Evolutionary conservation across 1,140 invertebrate species (phyloP), one percentile per base, ranked within the genome.

Genomic region (Notospermus geniculatus): DNA sequence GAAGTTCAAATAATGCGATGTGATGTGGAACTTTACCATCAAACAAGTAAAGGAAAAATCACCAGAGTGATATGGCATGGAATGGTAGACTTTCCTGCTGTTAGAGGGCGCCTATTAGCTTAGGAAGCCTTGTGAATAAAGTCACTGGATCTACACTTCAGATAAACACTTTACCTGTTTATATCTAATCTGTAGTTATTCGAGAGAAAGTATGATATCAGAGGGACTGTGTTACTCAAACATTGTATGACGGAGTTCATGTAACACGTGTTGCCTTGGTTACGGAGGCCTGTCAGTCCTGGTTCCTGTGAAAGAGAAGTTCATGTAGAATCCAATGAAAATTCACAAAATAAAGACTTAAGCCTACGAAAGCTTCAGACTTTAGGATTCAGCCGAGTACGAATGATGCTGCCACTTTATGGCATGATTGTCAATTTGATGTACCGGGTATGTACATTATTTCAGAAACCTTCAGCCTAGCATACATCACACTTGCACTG

Each of bases 241-340:
- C 90, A 84, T 86, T 73, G 88, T 83, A 81, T 85, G 81, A 91
- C 89, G 71, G 69, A 85, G 71, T 92, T 92, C 88, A 92, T 90
- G 64, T 92, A 93, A 75, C 91, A 93, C 0, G 90, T 92, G 67
- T 92, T 93, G 15, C 91, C 91, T 22, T 92, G 77, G 82, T 93
- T 93, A 2, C 86, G 82, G 1, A 93, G 80, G 0, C 91, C 91
- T 7, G 90, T 82, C 53, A 72, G 41, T 25, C 71, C 69, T 61
- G 9, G 22, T 32, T 36, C 59, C 58, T 64, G 41, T 50, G 45
- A 53, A 19, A 46, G n/a, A 17, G 39, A 57, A 15, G 32, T 4
- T 15, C 32, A n/a, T n/a, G n/a, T n/a, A n/a, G n/a, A n/a, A n/a
- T n/a, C n/a, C n/a, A n/a, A n/a, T n/a, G n/a, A n/a, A n/a, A n/a